A percentile compares a stretch with the other conserved stretches of the same genome.
Evolutionary conservation across 2,888 invertebrate genomes (phyloP).

Genomic region (Taenaris catops): DNA sequence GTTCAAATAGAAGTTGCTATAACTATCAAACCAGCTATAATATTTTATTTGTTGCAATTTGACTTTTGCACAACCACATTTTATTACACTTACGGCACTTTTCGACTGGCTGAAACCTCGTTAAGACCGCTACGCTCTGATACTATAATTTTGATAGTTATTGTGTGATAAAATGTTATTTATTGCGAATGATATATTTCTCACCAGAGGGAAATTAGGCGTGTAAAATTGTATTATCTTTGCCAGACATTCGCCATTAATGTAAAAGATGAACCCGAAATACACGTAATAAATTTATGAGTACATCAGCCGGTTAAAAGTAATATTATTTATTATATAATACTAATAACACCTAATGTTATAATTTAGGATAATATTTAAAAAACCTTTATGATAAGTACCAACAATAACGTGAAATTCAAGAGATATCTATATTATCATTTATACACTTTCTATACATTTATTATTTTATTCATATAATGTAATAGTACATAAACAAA

Average conservation of each 20-base stretch:
- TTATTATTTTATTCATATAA: no score
- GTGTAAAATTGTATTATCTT: slow-evolving; percentile 13
- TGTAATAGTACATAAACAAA: no score
- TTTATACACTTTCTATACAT: no score
- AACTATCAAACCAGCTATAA: slow-evolving; percentile 27
- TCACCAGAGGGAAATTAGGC: slow-evolving; percentile 17
- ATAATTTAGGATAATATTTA: no score
- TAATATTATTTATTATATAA: no score
- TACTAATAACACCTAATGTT: no score
- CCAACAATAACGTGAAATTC: no score
- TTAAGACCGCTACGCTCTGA: slow-evolving; percentile 21
- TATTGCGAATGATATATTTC: slow-evolving; percentile 20
- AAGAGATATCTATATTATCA: no score
- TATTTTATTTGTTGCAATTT: slow-evolving; percentile 43
- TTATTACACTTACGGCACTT: slow-evolving; percentile 38
- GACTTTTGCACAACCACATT: slow-evolving; percentile 33
- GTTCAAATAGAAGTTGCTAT: no score
- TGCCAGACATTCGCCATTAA: slow-evolving; percentile 10
- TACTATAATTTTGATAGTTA: slow-evolving; percentile 28
- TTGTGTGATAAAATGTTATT: slow-evolving; percentile 25
- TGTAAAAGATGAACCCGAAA: slow-evolving; percentile 3
- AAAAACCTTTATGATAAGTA: no score
- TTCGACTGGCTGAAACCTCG: slow-evolving; percentile 25
- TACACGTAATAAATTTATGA: no score
- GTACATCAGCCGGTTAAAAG: no score